Conservation (phyloP, 1,140 invertebrate species). For the Orussus abietinus region DNA sequence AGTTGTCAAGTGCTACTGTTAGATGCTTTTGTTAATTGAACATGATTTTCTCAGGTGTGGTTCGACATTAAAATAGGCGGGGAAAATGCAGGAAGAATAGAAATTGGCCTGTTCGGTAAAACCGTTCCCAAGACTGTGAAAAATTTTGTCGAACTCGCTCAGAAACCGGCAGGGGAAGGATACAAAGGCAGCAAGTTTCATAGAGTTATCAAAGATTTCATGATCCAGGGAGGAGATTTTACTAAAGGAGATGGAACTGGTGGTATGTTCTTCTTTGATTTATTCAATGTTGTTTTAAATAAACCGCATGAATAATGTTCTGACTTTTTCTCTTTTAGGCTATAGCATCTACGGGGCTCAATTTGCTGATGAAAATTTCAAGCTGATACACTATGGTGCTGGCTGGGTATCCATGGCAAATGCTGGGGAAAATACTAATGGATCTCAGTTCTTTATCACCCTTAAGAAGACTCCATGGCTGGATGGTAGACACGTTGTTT, state of each 20-base stretch:
- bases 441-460: constrained; percentile 98
- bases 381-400: constrained; percentile 93
- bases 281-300: constrained; percentile 3
- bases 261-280: constrained; percentile 51
- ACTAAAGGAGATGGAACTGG: constrained; percentile 90
- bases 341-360: constrained; percentile 90
- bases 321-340: constrained; percentile 53
- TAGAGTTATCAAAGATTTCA: constrained; percentile 89
- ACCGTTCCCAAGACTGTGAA: constrained; percentile 92
- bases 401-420: constrained; percentile 98
- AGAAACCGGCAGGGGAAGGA: constrained; percentile 73
- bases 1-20: constrained; percentile 11
- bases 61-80: constrained; percentile 91
- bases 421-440: constrained; percentile 95
- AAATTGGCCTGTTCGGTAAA: constrained; percentile 92
- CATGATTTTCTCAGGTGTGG: constrained; percentile 71
- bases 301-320: constrained; percentile 4
- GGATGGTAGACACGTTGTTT: constrained; percentile 95
- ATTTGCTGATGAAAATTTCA: constrained; percentile 97
- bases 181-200: constrained; percentile 91
- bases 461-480: constrained; percentile 90
- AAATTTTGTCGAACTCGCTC: constrained; percentile 86
- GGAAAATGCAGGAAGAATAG: constrained; percentile 71
- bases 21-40: constrained; percentile 16
- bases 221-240: constrained; percentile 94